phyloP scores from a whole-genome alignment of 2,888 invertebrate species.

The Archips xylosteana region DNA sequence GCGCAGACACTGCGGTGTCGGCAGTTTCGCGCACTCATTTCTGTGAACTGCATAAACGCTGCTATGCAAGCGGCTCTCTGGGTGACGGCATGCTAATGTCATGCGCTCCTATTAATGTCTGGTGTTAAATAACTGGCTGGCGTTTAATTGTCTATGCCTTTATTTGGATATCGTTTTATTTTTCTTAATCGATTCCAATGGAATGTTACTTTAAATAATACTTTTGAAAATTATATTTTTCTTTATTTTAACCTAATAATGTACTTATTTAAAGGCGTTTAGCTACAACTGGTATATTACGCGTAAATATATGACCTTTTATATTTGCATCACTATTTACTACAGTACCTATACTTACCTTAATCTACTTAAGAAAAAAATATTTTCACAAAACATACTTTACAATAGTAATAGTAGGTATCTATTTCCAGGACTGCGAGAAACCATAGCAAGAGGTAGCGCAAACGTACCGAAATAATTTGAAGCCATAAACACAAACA shows the following conservation, averaged over 20 bases:
- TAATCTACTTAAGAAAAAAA: too few species aligned
- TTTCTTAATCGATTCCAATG: neutral
- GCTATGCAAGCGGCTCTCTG: slow-evolving; percentile 57
- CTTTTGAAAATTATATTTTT: too few species aligned
- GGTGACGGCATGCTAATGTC: slow-evolving; percentile 73
- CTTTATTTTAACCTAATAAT: too few species aligned
- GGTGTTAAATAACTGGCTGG: slow-evolving; percentile 64
- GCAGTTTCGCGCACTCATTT: slow-evolving; percentile 46
- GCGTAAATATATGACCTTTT: too few species aligned
- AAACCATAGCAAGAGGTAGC: slow-evolving; percentile 10
- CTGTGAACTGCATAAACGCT: slow-evolving; percentile 63
- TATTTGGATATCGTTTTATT: neutral
- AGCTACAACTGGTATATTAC: too few species aligned
- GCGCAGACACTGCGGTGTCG: slow-evolving; percentile 44
- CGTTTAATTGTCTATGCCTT: slow-evolving; percentile 43
- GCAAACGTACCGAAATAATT: slow-evolving; percentile 34
- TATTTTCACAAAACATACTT: too few species aligned
- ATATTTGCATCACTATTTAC: too few species aligned
- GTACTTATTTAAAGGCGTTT: too few species aligned
- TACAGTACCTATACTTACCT: too few species aligned
- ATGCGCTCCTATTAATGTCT: slow-evolving; percentile 68
- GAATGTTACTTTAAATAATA: neutral
- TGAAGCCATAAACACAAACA: slow-evolving; percentile 42
- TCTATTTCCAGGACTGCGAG: neutral
- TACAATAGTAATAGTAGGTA: neutral